These are phyloP conservation scores for Carettochelys insculpta DNA, from an alignment of 2,113 vertebrate genomes.

Conservation along the genomic window DNA sequence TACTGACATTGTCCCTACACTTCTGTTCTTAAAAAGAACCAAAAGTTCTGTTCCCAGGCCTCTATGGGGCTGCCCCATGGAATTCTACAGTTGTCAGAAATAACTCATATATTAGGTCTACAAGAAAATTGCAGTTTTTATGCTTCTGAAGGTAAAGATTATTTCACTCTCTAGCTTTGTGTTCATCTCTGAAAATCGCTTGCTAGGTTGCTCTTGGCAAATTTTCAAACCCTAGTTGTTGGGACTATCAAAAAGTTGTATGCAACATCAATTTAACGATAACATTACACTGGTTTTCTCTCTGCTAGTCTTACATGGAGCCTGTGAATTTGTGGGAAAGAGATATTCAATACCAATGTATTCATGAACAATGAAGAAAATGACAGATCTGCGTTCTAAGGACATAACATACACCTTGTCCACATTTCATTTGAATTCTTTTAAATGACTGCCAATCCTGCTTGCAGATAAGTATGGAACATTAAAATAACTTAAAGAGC, in stretches of 20 bases:
- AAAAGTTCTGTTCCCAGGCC: constrained; percentile 36
- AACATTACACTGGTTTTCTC: constrained; percentile 81
- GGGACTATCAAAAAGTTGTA: constrained; percentile 83
- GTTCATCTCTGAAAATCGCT: constrained; percentile 69
- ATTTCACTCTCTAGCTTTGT: constrained; percentile 72
- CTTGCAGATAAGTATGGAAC: constrained; percentile 64
- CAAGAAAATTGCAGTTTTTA: constrained; percentile 81
- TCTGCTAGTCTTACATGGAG: constrained; percentile 76
- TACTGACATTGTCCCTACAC: not conserved
- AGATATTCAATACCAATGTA: constrained; percentile 89
- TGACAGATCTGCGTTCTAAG: constrained; percentile 83
- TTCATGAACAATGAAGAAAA: constrained; percentile 88
- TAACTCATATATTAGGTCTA: constrained; percentile 82
- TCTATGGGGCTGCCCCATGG: constrained; percentile 30
- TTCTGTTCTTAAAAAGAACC: constrained; percentile 49
- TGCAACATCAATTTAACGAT: constrained; percentile 90
- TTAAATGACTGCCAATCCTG: constrained; percentile 64
- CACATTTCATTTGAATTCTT: constrained; percentile 62
- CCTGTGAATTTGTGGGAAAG: constrained; percentile 89
- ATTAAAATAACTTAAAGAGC: no score
- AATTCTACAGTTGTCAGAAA: constrained; percentile 65
- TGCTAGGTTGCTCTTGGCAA: constrained; percentile 78
- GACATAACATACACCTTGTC: constrained; percentile 72
- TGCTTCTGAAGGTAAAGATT: constrained; percentile 69
- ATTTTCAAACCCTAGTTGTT: constrained; percentile 74